Evolutionary conservation across 2,113 vertebrate species (phyloP), one percentile per base, ranked within the genome.

Genomic region (Oreotragus oreotragus): DNA sequence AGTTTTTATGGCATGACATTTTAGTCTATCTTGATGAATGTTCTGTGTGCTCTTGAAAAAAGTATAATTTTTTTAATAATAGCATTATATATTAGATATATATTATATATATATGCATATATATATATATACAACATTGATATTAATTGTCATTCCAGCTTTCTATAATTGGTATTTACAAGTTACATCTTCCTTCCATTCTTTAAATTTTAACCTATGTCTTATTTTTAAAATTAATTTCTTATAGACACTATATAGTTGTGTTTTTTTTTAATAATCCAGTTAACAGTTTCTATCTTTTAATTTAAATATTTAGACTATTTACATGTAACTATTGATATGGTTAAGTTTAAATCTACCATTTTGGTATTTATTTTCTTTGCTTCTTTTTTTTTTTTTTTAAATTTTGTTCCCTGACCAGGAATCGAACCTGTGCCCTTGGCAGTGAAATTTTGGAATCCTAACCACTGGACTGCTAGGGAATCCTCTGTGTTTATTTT

Each of bases 251-350:
- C 3, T 33, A 45, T 60, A 39, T 51, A 49, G 2, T 83, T 85
- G 3, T 73, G 10, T 70, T 88, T 77, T 88, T 77, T 79, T 66
- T 79, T 33, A 79, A 60, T 43, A 62, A 94, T 51, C 15, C 13
- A 58, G 8, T 76, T 36, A 90, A 77, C 13, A 53, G 77, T 76
- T 43, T 94, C 30, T 84, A 60, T 43, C 33, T 77, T 91, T 96
- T 66, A 94, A 84, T 96, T 55, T 86, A 96, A 55, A 15, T 92
- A 64, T 53, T 93, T 85, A 91, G 4, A 83, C 28, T 94, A 17
- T 81, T 83, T 89, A 64, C 28, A 89, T 95, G 12, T 27, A 62
- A 62, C 80, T 47, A 58, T 28, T 39, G 39, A 90, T 53, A 92
- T n/a, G 16, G 6, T 55, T 85, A 43, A 49, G 10, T 94, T 93